phyloP scores from a whole-genome alignment of 2,113 vertebrate species.

The Peromyscus californicus region DNA sequence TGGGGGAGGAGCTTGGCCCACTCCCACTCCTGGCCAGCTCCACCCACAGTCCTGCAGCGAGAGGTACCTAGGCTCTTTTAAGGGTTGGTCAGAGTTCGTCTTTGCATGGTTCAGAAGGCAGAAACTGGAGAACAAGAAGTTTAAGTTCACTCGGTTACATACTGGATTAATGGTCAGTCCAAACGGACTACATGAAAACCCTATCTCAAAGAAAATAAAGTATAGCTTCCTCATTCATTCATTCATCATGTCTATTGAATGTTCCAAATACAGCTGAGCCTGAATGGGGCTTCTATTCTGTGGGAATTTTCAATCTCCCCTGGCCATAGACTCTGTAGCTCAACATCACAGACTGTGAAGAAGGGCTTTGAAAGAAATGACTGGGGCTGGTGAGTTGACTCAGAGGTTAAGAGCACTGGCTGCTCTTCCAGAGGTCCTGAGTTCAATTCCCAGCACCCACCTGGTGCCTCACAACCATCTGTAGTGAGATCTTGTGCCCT shows the following conservation, averaged over 20 bases:
- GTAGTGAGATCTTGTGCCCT: too few relatives aligned
- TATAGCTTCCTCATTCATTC: background rate
- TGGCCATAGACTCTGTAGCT: background rate
- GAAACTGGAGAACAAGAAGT: background rate
- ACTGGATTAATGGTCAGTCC: background rate
- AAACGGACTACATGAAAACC: background rate
- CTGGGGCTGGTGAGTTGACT: background rate
- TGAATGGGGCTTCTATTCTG: background rate
- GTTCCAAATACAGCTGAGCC: background rate
- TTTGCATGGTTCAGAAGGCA: background rate
- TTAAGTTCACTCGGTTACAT: background rate
- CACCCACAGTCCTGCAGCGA: background rate
- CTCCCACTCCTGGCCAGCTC: background rate
- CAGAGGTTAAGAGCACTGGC: too few relatives aligned
- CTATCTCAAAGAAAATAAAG: background rate
- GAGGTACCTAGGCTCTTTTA: background rate
- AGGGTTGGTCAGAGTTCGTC: background rate
- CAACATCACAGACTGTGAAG: background rate
- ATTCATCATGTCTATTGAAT: background rate
- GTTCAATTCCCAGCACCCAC: too few relatives aligned
- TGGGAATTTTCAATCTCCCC: rapidly evolving
- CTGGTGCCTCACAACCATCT: too few relatives aligned
- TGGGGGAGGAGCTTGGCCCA: background rate
- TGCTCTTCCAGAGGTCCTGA: too few relatives aligned
- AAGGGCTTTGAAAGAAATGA: background rate